These are phyloP conservation scores for Hoplostethus atlanticus DNA, from an alignment of 2,797 vertebrate genomes.

Conservation along the genomic window DNA sequence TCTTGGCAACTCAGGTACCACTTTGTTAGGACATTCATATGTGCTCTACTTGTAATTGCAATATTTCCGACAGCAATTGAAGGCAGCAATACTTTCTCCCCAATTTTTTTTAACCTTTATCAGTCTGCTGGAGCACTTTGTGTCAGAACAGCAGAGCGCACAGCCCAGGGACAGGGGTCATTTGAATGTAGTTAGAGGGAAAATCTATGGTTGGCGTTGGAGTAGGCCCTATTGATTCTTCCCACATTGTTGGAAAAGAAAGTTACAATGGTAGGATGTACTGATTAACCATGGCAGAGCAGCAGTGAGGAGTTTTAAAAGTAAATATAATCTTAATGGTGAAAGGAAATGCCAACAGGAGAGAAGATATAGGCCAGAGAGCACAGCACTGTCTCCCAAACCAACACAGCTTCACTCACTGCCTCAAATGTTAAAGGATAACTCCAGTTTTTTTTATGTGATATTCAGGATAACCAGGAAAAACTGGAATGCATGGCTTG, in stretches of 20 bases:
- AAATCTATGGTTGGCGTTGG: constrained; percentile 7
- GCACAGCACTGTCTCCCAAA: constrained; percentile 37
- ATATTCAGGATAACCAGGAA: no score
- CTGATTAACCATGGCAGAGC: constrained; percentile 50
- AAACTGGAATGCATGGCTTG: no score
- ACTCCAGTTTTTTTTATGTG: no score
- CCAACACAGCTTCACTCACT: background rate
- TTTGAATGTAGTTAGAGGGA: background rate
- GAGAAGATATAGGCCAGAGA: constrained; percentile 8
- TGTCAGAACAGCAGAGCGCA: constrained; percentile 14
- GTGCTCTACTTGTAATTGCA: background rate
- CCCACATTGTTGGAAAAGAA: constrained; percentile 2
- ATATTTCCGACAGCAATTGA: constrained; percentile 26
- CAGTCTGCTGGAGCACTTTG: background rate
- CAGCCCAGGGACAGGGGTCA: background rate
- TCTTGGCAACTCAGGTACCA: no score
- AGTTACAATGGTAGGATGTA: constrained; percentile 38
- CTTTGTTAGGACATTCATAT: no score
- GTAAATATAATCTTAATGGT: constrained; percentile 71
- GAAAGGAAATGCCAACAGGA: constrained; percentile 33
- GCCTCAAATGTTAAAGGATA: no score
- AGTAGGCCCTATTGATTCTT: constrained; percentile 5
- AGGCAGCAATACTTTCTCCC: constrained; percentile 11
- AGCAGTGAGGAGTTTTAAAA: constrained; percentile 32
- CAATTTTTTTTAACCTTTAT: background rate